Percentiles rank a stretch among this genome's conserved stretches.
These are phyloP conservation scores for Zaprionus taronus DNA, from an alignment of 1,140 invertebrate species.

Conservation along the genomic window DNA sequence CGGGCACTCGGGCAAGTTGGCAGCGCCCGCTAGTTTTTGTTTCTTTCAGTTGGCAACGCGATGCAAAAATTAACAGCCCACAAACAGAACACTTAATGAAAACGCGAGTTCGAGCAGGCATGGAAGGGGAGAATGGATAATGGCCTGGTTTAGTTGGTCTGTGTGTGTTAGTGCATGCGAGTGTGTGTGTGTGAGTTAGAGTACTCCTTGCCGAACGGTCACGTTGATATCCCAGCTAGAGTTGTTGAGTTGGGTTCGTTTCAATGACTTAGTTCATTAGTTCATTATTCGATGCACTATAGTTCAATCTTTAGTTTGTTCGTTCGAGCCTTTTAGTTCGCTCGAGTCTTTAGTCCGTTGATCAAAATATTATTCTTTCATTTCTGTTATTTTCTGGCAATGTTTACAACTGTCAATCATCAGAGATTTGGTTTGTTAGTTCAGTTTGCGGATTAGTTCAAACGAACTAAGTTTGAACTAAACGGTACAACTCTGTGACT, in stretches of 20 bases:
- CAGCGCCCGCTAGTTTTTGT: constrained; percentile 5
- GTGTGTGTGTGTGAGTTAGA: neutral
- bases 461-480: too few species aligned
- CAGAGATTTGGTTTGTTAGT: too few species aligned
- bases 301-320: too few species aligned
- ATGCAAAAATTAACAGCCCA: constrained; percentile 30
- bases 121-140: neutral
- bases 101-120: constrained; percentile 11
- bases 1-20: constrained; percentile 27
- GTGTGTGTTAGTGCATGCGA: neutral
- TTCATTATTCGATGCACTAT: too few species aligned
- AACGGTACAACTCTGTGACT: neutral
- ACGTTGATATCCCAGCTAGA: neutral
- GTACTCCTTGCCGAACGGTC: neutral
- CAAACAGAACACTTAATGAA: constrained; percentile 18
- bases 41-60: constrained; percentile 27
- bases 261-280: too few species aligned
- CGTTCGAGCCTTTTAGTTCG: too few species aligned
- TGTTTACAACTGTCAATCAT: too few species aligned
- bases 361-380: too few species aligned
- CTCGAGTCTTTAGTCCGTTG: too few species aligned
- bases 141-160: neutral
- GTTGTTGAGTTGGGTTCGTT: too few species aligned
- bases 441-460: too few species aligned
- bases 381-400: too few species aligned